Base-by-base conservation (phyloP, 2,113 vertebrate genomes). In the Rhegmatorhina hoffmannsi region DNA sequence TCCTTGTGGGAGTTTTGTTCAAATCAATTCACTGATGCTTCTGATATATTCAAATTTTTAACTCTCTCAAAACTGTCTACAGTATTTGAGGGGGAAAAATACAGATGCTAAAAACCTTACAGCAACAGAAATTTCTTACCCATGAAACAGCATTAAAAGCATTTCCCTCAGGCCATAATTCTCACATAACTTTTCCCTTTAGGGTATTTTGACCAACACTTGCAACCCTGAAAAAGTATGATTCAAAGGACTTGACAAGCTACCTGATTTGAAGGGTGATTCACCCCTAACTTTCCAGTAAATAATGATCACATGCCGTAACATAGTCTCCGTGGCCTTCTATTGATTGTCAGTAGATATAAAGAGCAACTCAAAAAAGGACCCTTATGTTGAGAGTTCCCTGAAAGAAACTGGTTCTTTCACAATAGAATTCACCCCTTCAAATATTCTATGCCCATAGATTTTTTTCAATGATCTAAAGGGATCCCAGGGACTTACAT, bases 261-360 rank as follows among this genome's bases (percentile, higher is more conserved):
- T 62, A 20, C 14, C 6, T 43, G 9, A 1, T 73, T 79, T 38
- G 13, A 80, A 89, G 47, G 15, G 14, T 67, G 43, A 58, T 16
- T 68, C 15, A 50, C 4, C 2, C 7, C 8, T 49, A 31, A 11
- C 14, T 40, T 90, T 60, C 18, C 24, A 34, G 44, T 66, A 66
- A 60, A 46, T 46, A 53, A 4, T 8, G 24, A 21, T 44, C 31
- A 49, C 1, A 0, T 55, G 36, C 0, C 0, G 2, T 26, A 34
- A 33, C 1, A 6, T 23, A 31, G 11, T 25, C 34, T 31, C 13
- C 28, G 26, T 60, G 59, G 21, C 14, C 44, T 64, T 74, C 9
- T 3, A 23, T 8, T 49, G 4, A 5, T 29, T 73, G 3, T 24
- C 20, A 21, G 11, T 21, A 75, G 46, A 79, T 9, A 55, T 15